phyloP scores from a whole-genome alignment of 2,888 invertebrate genomes.

The Conops quadrifasciatus region DNA sequence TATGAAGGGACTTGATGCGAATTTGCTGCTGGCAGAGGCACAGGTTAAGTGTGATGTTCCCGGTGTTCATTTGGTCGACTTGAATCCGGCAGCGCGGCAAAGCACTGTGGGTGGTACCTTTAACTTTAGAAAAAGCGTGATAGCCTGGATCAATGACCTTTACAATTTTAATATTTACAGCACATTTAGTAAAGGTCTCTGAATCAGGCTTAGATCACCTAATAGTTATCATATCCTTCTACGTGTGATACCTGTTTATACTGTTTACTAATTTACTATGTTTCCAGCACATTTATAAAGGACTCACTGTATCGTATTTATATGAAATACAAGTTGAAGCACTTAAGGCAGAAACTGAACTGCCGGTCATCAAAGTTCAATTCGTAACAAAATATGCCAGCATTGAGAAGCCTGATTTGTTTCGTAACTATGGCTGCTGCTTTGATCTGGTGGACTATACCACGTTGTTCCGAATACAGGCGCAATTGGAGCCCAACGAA shows the following conservation, averaged over 20 bases:
- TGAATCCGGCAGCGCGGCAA: constrained; percentile 72
- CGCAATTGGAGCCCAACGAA: constrained; percentile 79
- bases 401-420: constrained; percentile 53
- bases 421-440: constrained; percentile 71
- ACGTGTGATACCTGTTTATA: no score
- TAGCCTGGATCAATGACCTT: not conserved
- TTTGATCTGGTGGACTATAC: constrained; percentile 85
- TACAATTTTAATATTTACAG: constrained; percentile 12
- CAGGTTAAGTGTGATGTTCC: constrained; percentile 70
- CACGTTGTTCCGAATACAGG: constrained; percentile 81
- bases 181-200: no score
- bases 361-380: constrained; percentile 71
- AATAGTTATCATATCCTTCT: no score
- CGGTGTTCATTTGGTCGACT: constrained; percentile 71
- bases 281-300: constrained; percentile 74
- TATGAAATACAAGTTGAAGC: constrained; percentile 81
- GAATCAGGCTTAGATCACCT: no score
- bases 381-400: constrained; percentile 72
- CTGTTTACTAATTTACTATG: not conserved
- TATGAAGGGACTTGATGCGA: constrained; percentile 71
- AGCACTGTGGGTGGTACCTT: constrained; percentile 67
- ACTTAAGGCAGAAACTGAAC: constrained; percentile 69
- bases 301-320: constrained; percentile 81
- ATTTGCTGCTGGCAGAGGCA: constrained; percentile 67
- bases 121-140: not conserved